Conservation (phyloP, 2,113 vertebrate species). For the Typhlomys cinereus region DNA sequence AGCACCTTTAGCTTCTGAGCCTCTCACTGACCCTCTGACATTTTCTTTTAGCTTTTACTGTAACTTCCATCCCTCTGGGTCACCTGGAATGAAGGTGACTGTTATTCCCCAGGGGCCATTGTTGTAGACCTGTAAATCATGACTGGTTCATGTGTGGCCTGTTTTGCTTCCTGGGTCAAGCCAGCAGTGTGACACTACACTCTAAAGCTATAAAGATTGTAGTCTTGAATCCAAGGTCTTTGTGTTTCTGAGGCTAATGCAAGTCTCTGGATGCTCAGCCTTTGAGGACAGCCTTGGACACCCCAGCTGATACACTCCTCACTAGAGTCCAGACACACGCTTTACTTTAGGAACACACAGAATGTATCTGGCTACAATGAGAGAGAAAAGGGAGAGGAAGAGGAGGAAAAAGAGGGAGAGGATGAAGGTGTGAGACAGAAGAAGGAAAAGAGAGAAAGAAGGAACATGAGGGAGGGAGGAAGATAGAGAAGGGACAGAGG, state of each 20-base stretch:
- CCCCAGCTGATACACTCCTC: constrained; percentile 75
- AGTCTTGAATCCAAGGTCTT: constrained; percentile 67
- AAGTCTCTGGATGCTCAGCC: constrained; percentile 56
- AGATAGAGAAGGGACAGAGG: too few relatives aligned
- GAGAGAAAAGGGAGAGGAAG: neutral
- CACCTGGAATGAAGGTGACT: neutral
- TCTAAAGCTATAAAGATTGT: constrained; percentile 16
- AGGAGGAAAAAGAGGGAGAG: constrained; percentile 32
- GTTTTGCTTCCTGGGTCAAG: constrained; percentile 13
- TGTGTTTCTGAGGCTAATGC: constrained; percentile 71
- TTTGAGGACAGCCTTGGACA: constrained; percentile 68
- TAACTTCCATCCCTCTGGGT: neutral
- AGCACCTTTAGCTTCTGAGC: neutral
- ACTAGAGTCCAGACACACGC: constrained; percentile 71
- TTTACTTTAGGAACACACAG: constrained; percentile 75
- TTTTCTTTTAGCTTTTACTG: neutral
- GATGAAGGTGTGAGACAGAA: too few relatives aligned
- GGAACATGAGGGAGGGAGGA: too few relatives aligned
- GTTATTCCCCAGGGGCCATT: neutral
- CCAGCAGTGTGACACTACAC: neutral
- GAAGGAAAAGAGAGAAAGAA: too few relatives aligned
- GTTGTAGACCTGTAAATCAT: constrained; percentile 8
- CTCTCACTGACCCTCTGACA: neutral
- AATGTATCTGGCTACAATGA: constrained; percentile 76
- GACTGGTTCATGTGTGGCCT: neutral